Conservation (phyloP, 2,797 vertebrate species). For the Zenarchopterus dispar region DNA sequence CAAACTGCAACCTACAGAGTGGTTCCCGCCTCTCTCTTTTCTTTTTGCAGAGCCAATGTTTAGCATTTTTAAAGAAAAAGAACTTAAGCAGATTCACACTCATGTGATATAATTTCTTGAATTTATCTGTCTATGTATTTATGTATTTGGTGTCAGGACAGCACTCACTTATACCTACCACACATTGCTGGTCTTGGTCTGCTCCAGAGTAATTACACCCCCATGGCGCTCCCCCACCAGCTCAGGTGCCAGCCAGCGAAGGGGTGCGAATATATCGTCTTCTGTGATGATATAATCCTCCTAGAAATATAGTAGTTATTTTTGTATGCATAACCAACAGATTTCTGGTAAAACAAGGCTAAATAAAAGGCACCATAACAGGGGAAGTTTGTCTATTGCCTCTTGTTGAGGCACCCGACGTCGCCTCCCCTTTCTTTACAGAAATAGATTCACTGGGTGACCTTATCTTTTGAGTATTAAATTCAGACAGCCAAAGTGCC, state of each 20-base stretch:
- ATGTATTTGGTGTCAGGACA: constrained; percentile 6
- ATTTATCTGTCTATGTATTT: too few relatives aligned
- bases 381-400: constrained; percentile 4
- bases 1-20: not conserved
- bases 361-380: not conserved
- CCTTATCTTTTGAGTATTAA: constrained; percentile 65
- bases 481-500: constrained; percentile 60
- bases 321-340: not conserved
- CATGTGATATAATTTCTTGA: constrained; percentile 4
- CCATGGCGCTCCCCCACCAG: constrained; percentile 94
- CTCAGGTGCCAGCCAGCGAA: constrained; percentile 96
- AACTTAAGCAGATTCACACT: not conserved
- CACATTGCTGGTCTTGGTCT: constrained; percentile 93
- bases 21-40: too few relatives aligned
- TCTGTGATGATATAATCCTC: constrained; percentile 97
- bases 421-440: constrained; percentile 53
- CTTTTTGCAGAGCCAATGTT: too few relatives aligned
- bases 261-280: constrained; percentile 90
- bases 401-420: constrained; percentile 11
- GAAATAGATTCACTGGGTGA: constrained; percentile 64
- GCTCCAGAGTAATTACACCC: constrained; percentile 90
- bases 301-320: constrained; percentile 68
- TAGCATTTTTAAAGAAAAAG: too few relatives aligned
- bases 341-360: not conserved
- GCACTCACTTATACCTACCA: constrained; percentile 85